Evolutionary conservation across 2,888 invertebrate species (phyloP), one percentile per base, ranked within the genome.

Genomic region (Hypena proboscidalis): DNA sequence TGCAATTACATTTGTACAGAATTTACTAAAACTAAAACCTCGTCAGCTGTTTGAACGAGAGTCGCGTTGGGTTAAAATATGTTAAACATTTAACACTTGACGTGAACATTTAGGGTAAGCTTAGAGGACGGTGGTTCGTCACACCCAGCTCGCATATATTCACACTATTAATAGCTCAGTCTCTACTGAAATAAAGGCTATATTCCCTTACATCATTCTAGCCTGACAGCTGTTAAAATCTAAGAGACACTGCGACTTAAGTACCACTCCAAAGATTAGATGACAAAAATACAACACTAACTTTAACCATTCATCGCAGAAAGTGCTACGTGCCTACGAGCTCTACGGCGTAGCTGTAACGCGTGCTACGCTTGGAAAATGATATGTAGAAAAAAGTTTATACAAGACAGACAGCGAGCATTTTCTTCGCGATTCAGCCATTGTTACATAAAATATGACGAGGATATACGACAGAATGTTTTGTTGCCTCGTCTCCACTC

Each of bases 281-380:
- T 36, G 45, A 35, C 37, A 45, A 25, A 50, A 40, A 53, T 35
- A 59, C 34, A 48, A 49, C 29, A 30, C 32, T 32, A 46, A 53
- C 10, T 32, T 19, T 41, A 35, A 41, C 47, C 37, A 48, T 57
- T 63, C 44, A 55, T 35, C 41, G 26, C 7, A 21, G 33, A 37
- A 41, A 31, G 30, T 48, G 47, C 58, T 63, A 66, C 66, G 58
- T 52, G 49, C 43, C 42, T 44, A 45, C 50, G 52, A 13, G 50
- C 50, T 49, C 57, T 67, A 60, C 68, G 58, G 34, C 58, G 68
- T 70, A 68, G 68, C 38, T 36, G 32, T 57, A 58, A 61, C 49
- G 56, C 46, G 27, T 34, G 58, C 66, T 66, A 70, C 63, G 47
- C 37, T 34, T 60, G 61, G 45, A 46, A 48, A 52, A 47, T 49